phyloP scores from a whole-genome alignment of 2,797 vertebrate species.

The Acanthiza pusilla region DNA sequence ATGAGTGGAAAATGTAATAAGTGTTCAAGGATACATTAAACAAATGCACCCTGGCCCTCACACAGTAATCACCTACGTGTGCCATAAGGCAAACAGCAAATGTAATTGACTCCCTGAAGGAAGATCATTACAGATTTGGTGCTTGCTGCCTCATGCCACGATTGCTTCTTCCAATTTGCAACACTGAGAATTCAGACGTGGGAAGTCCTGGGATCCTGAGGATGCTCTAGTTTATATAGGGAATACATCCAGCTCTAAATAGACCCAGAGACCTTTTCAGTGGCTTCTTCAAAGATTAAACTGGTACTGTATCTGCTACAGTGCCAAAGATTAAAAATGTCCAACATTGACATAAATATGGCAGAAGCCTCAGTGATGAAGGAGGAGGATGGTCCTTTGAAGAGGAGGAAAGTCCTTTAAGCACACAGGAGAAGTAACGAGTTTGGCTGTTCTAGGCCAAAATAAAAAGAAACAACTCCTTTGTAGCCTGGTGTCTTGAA shows the following conservation, averaged over 20 bases:
- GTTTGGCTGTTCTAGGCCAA: not conserved
- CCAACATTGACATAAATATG: not conserved
- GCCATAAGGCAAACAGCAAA: conserved; percentile 45
- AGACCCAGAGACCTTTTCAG: not conserved
- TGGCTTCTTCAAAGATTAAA: not conserved
- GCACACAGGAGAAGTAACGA: not conserved
- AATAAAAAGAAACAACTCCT: not conserved
- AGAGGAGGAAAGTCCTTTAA: not conserved
- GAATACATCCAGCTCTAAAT: not conserved
- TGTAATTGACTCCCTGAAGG: conserved; percentile 36
- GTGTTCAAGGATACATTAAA: conserved; percentile 47
- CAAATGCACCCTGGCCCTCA: conserved; percentile 11
- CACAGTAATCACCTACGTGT: not conserved
- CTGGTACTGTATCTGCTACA: too few species aligned
- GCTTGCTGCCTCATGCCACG: not conserved
- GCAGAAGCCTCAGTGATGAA: not conserved
- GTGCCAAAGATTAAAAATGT: not conserved
- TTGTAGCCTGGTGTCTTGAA: not conserved
- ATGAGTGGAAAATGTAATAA: conserved; percentile 43
- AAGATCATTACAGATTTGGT: conserved; percentile 6
- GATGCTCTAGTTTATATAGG: not conserved
- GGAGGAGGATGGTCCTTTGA: not conserved
- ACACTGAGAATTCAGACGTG: not conserved
- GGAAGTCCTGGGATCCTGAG: not conserved
- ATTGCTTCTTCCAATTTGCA: conserved; percentile 9